Percentiles rank a stretch among this genome's conserved stretches.
phyloP scores from a whole-genome alignment of 1,140 invertebrate genomes.

The Euborellia annulipes region DNA sequence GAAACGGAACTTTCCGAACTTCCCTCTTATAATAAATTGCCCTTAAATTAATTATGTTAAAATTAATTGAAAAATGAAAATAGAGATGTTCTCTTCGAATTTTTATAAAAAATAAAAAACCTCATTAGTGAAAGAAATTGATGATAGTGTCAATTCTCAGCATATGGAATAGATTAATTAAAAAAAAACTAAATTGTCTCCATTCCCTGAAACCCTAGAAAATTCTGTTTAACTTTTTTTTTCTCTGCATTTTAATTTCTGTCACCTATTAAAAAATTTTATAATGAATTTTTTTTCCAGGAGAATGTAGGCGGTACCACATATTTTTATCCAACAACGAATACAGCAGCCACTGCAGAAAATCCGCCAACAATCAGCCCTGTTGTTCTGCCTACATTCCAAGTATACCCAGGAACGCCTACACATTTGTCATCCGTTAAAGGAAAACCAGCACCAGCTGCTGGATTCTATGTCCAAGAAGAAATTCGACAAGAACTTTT shows the following conservation, averaged over 20 bases:
- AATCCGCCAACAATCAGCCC: conserved; percentile 24
- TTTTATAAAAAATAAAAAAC: too few species aligned
- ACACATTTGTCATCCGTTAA: conserved; percentile 37
- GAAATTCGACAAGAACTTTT: conserved; percentile 58
- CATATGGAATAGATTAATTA: too few species aligned
- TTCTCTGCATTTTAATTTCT: neutral
- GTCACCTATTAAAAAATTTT: neutral
- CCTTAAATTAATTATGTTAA: too few species aligned
- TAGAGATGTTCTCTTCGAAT: too few species aligned
- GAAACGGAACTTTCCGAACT: too few species aligned
- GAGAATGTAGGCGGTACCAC: conserved; percentile 89
- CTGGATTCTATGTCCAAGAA: conserved; percentile 56
- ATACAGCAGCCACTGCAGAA: conserved; percentile 23
- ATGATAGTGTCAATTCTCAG: too few species aligned
- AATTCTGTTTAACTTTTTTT: conserved; percentile 3
- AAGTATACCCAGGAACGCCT: conserved; percentile 49
- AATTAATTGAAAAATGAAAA: too few species aligned
- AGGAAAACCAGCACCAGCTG: conserved; percentile 23
- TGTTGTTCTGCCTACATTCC: conserved; percentile 23
- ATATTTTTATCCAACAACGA: conserved; percentile 62
- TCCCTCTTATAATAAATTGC: too few species aligned
- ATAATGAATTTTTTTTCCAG: conserved; percentile 30
- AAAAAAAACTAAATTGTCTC: too few species aligned
- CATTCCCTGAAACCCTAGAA: too few species aligned
- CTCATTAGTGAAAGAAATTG: too few species aligned